Evolutionary conservation across 53 echinoderm and acorn worm species (phyloP).

Genomic region (Stichopus horrens): DNA sequence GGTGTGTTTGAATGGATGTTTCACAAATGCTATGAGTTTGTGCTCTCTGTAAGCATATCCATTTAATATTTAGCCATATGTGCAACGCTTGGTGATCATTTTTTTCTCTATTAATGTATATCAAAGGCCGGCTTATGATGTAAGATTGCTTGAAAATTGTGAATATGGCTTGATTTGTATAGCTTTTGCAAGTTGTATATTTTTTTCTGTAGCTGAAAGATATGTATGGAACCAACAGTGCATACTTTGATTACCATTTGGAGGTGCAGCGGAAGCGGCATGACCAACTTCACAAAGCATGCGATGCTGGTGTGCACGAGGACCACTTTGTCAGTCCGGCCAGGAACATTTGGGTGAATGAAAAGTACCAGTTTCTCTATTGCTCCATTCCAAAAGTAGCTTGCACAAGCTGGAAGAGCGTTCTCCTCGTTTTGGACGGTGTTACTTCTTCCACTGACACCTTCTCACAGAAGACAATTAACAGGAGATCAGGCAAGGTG

Average conservation of each 20-base stretch:
- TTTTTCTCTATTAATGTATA: no score
- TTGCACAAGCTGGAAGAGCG: constrained; percentile 78
- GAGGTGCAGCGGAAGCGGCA: neutral
- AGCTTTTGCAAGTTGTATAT: no score
- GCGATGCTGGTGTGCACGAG: neutral
- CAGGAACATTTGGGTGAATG: constrained; percentile 62
- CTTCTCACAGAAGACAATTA: constrained; percentile 57
- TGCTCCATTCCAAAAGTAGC: constrained; percentile 73
- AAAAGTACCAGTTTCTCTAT: constrained; percentile 65
- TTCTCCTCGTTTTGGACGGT: constrained; percentile 61
- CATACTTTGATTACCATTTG: constrained; percentile 23
- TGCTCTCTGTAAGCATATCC: no score
- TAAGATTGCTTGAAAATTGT: no score
- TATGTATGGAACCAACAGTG: neutral
- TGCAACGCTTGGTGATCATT: no score
- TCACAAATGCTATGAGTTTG: no score
- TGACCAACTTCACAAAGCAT: neutral
- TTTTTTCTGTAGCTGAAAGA: neutral
- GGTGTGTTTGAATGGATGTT: no score
- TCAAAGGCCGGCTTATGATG: no score
- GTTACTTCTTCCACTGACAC: constrained; percentile 48
- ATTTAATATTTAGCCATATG: no score
- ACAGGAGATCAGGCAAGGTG: constrained; percentile 12
- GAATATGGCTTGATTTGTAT: no score
- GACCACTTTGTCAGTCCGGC: neutral